Evolutionary conservation across 1,140 invertebrate genomes (phyloP).

Genomic region (Asbolus verrucosus): DNA sequence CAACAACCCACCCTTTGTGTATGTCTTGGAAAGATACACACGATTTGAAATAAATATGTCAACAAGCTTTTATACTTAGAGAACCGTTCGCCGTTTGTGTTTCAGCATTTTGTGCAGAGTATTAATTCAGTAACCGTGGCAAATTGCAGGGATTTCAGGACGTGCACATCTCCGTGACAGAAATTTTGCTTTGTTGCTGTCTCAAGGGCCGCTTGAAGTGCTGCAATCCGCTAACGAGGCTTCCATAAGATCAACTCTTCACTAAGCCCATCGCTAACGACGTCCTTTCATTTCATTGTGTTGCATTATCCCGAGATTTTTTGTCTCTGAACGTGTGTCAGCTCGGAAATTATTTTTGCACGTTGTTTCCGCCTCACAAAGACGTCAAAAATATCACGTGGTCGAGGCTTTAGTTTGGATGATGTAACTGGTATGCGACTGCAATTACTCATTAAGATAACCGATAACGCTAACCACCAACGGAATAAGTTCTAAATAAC

Average conservation of each 20-base stretch:
- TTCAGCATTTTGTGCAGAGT: background rate
- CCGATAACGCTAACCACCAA: too few relatives aligned
- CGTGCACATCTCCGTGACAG: constrained; percentile 14
- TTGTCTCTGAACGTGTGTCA: too few relatives aligned
- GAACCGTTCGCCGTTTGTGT: background rate
- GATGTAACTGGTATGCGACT: too few relatives aligned
- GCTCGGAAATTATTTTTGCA: too few relatives aligned
- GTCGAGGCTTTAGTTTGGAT: too few relatives aligned
- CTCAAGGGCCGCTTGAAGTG: constrained; percentile 5
- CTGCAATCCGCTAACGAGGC: constrained; percentile 30
- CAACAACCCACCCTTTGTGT: background rate
- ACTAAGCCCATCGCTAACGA: constrained; percentile 18
- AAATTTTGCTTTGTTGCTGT: constrained; percentile 29
- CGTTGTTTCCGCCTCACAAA: too few relatives aligned
- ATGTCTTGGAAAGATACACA: background rate
- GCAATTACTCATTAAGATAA: too few relatives aligned
- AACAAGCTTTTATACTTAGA: constrained; percentile 14
- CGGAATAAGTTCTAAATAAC: too few relatives aligned
- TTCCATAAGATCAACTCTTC: constrained; percentile 35
- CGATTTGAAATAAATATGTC: constrained; percentile 12
- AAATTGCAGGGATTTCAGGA: constrained; percentile 34
- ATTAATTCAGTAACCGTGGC: constrained; percentile 18
- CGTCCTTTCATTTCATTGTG: constrained; percentile 27
- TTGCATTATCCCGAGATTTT: background rate
- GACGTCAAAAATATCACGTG: too few relatives aligned